Conservation (phyloP, 2,113 vertebrate genomes). For the Lanius ludovicianus region DNA sequence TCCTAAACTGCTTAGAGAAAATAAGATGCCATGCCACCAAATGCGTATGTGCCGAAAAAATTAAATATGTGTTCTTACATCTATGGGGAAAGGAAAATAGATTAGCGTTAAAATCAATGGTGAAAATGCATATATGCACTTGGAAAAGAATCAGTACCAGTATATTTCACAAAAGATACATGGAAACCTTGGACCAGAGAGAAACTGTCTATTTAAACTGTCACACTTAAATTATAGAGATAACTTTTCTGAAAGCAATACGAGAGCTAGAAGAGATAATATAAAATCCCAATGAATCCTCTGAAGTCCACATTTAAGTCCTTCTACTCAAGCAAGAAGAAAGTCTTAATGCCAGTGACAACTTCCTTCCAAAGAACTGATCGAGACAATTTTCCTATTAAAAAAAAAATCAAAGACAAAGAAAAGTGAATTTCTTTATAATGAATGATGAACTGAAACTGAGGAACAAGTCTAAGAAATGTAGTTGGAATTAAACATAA, state of each 20-base stretch:
- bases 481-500: not conserved
- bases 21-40: not conserved
- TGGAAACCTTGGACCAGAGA: not conserved
- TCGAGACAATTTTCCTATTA: not conserved
- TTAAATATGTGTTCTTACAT: not conserved
- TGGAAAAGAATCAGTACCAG: not conserved
- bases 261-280: not conserved
- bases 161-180: not conserved
- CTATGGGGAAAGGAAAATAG: not conserved
- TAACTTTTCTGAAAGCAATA: not conserved
- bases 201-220: not conserved
- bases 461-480: not conserved
- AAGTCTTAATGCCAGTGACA: not conserved
- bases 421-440: not conserved
- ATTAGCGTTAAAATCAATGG: not conserved
- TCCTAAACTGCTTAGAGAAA: not conserved
- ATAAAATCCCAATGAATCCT: not conserved
- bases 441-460: not conserved
- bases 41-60: not conserved
- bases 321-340: not conserved
- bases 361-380: not conserved
- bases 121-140: not conserved
- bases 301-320: not conserved
- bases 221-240: not conserved
- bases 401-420: not conserved